Percentiles rank a stretch among this genome's conserved stretches.
phyloP scores from a whole-genome alignment of 2,113 vertebrate genomes.

The Panthera tigris region DNA sequence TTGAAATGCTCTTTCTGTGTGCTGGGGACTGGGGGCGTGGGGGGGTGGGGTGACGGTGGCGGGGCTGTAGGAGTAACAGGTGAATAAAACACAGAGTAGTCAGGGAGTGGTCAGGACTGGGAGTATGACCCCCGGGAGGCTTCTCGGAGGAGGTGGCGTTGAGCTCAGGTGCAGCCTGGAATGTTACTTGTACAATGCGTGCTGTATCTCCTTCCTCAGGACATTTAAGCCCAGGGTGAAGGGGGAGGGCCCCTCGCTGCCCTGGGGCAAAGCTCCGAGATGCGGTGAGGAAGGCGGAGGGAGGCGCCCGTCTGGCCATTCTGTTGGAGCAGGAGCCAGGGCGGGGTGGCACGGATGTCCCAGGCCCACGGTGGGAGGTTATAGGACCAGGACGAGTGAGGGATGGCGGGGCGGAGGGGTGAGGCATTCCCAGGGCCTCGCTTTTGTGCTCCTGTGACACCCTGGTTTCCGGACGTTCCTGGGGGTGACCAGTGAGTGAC shows the following conservation, averaged over 20 bases:
- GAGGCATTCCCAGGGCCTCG: accelerated
- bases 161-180: not conserved
- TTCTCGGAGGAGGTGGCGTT: not conserved
- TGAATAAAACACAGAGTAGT: not conserved
- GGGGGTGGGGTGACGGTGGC: accelerated
- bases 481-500: accelerated
- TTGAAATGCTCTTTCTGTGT: not conserved
- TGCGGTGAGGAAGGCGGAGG: accelerated
- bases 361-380: accelerated
- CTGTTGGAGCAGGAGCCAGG: not conserved
- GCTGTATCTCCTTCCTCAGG: not conserved
- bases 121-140: not conserved
- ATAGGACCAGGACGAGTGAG: accelerated
- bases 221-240: accelerated
- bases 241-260: no score
- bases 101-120: not conserved
- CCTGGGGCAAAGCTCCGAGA: not conserved
- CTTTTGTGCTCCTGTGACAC: not conserved
- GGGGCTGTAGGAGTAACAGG: accelerated
- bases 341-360: accelerated
- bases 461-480: not conserved
- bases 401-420: accelerated
- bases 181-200: accelerated
- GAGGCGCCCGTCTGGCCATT: accelerated
- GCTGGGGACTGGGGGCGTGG: not conserved